Evolutionary conservation across 1,140 invertebrate genomes (phyloP), one percentile per base, ranked within the genome.

Genomic region (Diorhabda elongata): DNA sequence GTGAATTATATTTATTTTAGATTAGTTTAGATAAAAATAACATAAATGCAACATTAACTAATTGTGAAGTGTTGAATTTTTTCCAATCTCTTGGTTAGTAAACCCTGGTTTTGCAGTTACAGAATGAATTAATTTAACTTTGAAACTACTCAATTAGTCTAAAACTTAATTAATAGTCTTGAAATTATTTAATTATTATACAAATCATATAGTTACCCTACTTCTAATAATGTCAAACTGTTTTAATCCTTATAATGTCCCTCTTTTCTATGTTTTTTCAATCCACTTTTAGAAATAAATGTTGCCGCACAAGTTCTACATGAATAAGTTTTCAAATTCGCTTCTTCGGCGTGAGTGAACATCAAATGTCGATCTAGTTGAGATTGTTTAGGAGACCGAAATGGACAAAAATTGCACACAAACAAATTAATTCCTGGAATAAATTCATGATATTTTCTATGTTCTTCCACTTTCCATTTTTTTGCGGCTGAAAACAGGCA

Each of bases 351-450:
- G 41, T 64, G 63, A 26, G 45, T 26, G 56, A 64, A 64, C 63
- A 64, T 64, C 5, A 64, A 11, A 52, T 64, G 63, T 8, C 63
- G n/a, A 47, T 64, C 63, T 41, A 64, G 26, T 41, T 64, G 63
- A 8, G 11, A 3, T 56, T 64, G 52, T 5, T 45, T 3, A 45
- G 63, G 63, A 11, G 44, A 44, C 9, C 9, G 2, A 45, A 64
- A 64, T 0, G 44, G 45, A 11, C 63, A 64, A 2, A 11, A 26
- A 6, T 11, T 26, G 45, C 63, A 64, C 11, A 26, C 45, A 42
- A 7, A 42, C 5, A 64, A 42, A 41, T 26, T 11, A 7, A 64
- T 52, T 41, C 63, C 63, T 11, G 63, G 44, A 11, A 64, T 52
- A 5, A 56, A 3, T 11, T 56, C 41, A 26, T 64, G 63, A 64